phyloP scores from a whole-genome alignment of 2,888 invertebrate genomes.

The Rhagonycha fulva region DNA sequence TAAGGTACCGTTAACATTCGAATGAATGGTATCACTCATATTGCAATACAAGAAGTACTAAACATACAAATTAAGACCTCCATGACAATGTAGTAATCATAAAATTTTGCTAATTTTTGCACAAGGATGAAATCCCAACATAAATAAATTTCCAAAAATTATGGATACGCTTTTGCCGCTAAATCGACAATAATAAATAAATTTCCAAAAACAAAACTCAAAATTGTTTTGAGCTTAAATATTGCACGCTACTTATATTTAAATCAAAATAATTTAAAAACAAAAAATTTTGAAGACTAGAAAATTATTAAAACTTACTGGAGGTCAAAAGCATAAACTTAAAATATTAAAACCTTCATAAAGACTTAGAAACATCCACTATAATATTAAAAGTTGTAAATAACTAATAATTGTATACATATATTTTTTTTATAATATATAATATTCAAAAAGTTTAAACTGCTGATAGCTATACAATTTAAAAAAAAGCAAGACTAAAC shows the following conservation, averaged over 20 bases:
- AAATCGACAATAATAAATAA: background rate
- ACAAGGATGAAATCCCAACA: background rate
- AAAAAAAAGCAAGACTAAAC: slow-evolving; percentile 20
- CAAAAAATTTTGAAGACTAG: background rate
- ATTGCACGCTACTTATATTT: background rate
- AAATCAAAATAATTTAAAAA: background rate
- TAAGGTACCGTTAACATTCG: slow-evolving; percentile 48
- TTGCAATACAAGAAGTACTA: slow-evolving; percentile 28
- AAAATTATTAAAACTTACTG: background rate
- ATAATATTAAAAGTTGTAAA: slow-evolving; percentile 12
- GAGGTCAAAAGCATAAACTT: background rate
- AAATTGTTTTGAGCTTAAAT: background rate
- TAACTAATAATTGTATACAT: slow-evolving; percentile 11
- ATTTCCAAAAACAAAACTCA: background rate
- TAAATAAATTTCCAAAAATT: background rate
- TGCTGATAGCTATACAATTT: slow-evolving; percentile 20
- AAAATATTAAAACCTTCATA: background rate
- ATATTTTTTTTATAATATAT: slow-evolving; percentile 10
- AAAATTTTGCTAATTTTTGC: background rate
- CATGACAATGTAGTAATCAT: background rate
- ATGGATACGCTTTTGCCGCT: background rate
- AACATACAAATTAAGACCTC: slow-evolving; percentile 3
- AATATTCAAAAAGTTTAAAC: slow-evolving; percentile 22
- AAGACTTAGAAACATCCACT: slow-evolving; percentile 9
- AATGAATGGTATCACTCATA: slow-evolving; percentile 37